Percentiles rank a stretch among this genome's conserved stretches.
These are phyloP conservation scores for Nannoperca obscura DNA, from an alignment of 2,797 vertebrate species.

Conservation along the genomic window DNA sequence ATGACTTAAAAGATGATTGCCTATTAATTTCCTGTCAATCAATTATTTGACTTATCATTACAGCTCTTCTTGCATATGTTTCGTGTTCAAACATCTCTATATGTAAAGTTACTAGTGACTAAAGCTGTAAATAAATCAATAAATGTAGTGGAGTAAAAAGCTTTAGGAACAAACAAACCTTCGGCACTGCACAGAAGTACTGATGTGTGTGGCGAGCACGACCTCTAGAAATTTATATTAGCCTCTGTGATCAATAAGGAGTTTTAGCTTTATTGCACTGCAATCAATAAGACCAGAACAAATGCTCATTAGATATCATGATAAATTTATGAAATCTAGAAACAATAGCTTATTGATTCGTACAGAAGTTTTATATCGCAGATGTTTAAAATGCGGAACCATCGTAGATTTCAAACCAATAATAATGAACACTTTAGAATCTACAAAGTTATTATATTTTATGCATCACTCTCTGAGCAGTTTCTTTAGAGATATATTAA, in stretches of 20 bases:
- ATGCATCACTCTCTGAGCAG: not conserved
- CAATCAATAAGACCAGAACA: slow-evolving; percentile 58
- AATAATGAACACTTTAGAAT: slow-evolving; percentile 28
- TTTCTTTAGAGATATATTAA: not conserved
- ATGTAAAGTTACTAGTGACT: no score
- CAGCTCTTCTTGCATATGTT: no score
- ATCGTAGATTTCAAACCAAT: slow-evolving; percentile 14
- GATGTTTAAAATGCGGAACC: slow-evolving; percentile 14
- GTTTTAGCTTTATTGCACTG: slow-evolving; percentile 54
- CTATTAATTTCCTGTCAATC: no score
- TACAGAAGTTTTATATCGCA: slow-evolving; percentile 33
- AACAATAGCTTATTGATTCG: slow-evolving; percentile 52
- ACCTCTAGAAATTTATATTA: slow-evolving; percentile 35
- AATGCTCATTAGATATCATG: slow-evolving; percentile 56
- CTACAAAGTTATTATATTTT: slow-evolving; percentile 10
- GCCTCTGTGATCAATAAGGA: slow-evolving; percentile 52
- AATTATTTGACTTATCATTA: no score
- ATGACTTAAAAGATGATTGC: no score
- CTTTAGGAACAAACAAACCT: not conserved
- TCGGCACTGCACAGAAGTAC: slow-evolving; percentile 5
- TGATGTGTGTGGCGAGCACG: slow-evolving; percentile 24
- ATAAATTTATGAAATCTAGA: slow-evolving; percentile 45
- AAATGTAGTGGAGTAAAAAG: no score
- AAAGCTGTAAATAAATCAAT: no score
- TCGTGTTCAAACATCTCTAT: no score